phyloP scores from a whole-genome alignment of 2,797 vertebrate species.

The Pogoniulus pusillus region DNA sequence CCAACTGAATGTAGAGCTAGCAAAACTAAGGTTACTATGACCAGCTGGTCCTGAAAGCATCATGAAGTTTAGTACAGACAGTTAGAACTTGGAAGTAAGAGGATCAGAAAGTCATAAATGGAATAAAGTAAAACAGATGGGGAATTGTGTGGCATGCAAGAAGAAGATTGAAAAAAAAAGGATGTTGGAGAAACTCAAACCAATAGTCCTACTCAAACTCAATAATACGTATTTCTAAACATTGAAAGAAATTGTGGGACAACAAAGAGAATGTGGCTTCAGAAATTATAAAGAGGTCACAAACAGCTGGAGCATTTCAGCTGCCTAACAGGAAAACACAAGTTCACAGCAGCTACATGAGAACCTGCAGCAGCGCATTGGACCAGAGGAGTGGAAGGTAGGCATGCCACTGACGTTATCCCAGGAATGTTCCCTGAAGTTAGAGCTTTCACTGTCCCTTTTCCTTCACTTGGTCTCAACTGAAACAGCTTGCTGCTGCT shows the following conservation, averaged over 20 bases:
- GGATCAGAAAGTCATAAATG: neutral
- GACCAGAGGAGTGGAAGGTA: neutral
- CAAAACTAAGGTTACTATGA: neutral
- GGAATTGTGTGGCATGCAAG: accelerated
- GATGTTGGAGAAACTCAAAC: neutral
- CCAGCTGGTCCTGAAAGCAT: neutral
- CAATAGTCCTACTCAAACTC: accelerated
- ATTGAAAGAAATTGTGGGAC: neutral
- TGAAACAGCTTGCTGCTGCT: neutral
- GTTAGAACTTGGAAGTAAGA: neutral
- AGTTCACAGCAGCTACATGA: neutral
- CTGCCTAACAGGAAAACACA: no score
- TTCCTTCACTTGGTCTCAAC: neutral
- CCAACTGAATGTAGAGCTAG: neutral
- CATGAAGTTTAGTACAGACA: neutral
- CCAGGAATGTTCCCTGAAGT: neutral
- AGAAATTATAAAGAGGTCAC: neutral
- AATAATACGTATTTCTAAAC: neutral
- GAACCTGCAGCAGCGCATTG: accelerated
- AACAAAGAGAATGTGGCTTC: neutral
- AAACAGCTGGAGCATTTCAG: neutral
- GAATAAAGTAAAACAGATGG: neutral
- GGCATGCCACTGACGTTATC: neutral
- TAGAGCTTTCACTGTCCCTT: no score
- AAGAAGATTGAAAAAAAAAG: neutral